Evolutionary conservation across 2,113 vertebrate species (phyloP).

Genomic region (Limanda limanda): DNA sequence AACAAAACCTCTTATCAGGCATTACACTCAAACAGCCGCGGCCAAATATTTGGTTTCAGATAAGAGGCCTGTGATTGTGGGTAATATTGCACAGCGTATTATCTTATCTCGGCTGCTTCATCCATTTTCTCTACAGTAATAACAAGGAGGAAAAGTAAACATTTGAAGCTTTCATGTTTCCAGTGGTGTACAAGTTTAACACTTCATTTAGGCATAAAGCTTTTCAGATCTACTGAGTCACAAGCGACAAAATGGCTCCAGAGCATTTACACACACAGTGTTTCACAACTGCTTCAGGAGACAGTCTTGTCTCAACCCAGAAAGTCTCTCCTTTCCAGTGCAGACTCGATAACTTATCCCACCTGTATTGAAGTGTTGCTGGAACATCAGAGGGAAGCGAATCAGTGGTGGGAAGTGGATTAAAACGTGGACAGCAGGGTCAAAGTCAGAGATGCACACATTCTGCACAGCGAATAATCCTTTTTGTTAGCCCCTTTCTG

Average conservation of each 20-base stretch:
- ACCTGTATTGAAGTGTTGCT: slow-evolving; percentile 5
- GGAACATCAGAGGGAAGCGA: slow-evolving; percentile 37
- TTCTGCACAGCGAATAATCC: slow-evolving; percentile 32
- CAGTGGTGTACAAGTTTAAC: not conserved
- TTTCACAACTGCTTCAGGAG: not conserved
- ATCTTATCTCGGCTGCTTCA: slow-evolving; percentile 48
- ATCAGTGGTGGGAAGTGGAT: slow-evolving; percentile 37
- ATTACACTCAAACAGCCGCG: slow-evolving; percentile 51
- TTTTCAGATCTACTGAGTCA: not conserved
- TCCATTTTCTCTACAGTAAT: slow-evolving; percentile 14
- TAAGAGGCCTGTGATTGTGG: slow-evolving; percentile 62
- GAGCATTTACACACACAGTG: not conserved
- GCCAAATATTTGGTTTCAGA: slow-evolving; percentile 78
- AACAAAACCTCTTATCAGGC: slow-evolving; percentile 70
- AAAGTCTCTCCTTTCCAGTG: not conserved
- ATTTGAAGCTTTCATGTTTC: slow-evolving; percentile 9
- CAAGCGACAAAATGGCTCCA: not conserved
- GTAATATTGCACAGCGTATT: slow-evolving; percentile 24
- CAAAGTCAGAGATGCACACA: slow-evolving; percentile 35
- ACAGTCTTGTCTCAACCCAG: not conserved
- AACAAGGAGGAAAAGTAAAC: slow-evolving; percentile 5
- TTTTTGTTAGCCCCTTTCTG: slow-evolving; percentile 47
- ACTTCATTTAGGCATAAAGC: not conserved
- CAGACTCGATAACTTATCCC: not conserved
- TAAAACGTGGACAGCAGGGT: slow-evolving; percentile 42